Evolutionary conservation across 2,797 vertebrate species (phyloP).

Genomic region (Brachyrhaphis roseni): DNA sequence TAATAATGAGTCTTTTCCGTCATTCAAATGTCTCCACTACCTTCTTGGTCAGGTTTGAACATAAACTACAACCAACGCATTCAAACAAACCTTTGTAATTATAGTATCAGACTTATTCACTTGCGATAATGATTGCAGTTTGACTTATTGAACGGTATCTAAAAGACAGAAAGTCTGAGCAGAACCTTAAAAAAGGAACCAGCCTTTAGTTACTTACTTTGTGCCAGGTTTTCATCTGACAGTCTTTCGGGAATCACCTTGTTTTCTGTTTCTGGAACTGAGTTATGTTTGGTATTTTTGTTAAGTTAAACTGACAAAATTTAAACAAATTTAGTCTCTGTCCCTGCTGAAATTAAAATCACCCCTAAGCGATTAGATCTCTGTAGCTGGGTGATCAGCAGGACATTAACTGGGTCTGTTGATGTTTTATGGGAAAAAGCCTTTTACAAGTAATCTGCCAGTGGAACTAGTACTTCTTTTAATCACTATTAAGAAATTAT

Average conservation of each 20-base stretch:
- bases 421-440: not conserved
- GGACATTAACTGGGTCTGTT: not conserved
- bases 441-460: too few species aligned
- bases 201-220: not conserved
- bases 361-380: not conserved
- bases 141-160: not conserved
- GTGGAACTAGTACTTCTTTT: too few species aligned
- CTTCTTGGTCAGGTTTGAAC: not conserved
- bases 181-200: not conserved
- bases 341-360: not conserved
- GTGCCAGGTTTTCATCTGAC: not conserved
- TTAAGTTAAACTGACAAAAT: not conserved
- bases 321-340: not conserved
- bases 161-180: not conserved
- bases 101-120: not conserved
- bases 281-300: not conserved
- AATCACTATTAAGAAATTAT: too few species aligned
- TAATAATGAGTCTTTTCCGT: not conserved
- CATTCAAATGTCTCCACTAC: not conserved
- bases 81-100: not conserved
- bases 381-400: not conserved
- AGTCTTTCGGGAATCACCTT: not conserved
- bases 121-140: not conserved
- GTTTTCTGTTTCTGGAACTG: not conserved
- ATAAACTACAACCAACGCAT: not conserved